phyloP scores from a whole-genome alignment of 2,888 invertebrate genomes.

The Leucania comma region DNA sequence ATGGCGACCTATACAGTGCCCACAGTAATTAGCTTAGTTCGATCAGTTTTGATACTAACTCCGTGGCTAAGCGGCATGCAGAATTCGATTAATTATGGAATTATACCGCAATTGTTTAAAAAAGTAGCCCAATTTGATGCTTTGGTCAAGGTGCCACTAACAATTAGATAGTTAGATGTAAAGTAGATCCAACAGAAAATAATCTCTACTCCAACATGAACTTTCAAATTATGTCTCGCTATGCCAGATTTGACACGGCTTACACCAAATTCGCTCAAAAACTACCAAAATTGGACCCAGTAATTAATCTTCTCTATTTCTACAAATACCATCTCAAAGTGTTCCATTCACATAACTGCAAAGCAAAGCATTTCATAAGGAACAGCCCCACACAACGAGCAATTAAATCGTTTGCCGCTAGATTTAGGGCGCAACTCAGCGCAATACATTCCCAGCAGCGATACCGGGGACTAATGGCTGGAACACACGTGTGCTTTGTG shows the following conservation, averaged over 20 bases:
- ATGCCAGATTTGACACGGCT: constrained; percentile 19
- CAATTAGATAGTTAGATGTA: neutral
- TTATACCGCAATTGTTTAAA: neutral
- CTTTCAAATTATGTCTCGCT: constrained; percentile 4
- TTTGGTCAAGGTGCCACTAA: constrained; percentile 14
- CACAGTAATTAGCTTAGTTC: constrained; percentile 56
- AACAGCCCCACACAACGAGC: constrained; percentile 58
- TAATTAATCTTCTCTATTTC: constrained; percentile 10
- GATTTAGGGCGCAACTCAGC: constrained; percentile 78
- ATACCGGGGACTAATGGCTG: constrained; percentile 74
- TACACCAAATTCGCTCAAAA: constrained; percentile 11
- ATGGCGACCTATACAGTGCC: constrained; percentile 52
- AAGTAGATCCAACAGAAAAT: constrained; percentile 27
- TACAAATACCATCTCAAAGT: constrained; percentile 23
- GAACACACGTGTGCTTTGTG: constrained; percentile 67
- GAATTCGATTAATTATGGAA: constrained; percentile 32
- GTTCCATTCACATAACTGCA: constrained; percentile 21
- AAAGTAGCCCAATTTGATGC: constrained; percentile 28
- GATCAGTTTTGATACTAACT: constrained; percentile 29
- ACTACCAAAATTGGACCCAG: constrained; percentile 19
- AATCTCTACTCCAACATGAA: neutral
- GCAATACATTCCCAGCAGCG: constrained; percentile 77
- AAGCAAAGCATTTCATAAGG: constrained; percentile 56
- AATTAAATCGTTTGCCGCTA: constrained; percentile 77
- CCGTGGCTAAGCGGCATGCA: constrained; percentile 19